phyloP scores from a whole-genome alignment of 2,113 vertebrate genomes.

The Emberiza fucata region DNA sequence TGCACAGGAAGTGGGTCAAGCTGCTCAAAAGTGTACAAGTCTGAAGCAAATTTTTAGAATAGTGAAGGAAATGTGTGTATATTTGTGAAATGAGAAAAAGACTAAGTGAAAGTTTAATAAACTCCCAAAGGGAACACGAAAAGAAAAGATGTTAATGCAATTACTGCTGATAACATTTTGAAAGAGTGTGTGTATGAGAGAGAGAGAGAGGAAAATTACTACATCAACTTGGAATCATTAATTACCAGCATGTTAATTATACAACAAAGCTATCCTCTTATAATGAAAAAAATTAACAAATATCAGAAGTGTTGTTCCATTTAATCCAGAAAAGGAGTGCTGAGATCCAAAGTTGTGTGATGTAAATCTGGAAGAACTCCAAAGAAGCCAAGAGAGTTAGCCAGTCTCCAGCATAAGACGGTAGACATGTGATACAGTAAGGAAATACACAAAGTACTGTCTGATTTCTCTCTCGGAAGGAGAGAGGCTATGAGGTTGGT shows the following conservation, averaged over 20 bases:
- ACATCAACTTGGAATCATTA: constrained; percentile 45
- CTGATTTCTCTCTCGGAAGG: neutral
- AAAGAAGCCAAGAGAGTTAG: neutral
- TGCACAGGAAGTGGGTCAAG: neutral
- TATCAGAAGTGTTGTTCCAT: neutral
- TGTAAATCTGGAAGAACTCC: neutral
- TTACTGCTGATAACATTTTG: constrained; percentile 48
- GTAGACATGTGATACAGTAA: neutral
- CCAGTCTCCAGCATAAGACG: neutral
- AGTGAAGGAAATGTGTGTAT: neutral
- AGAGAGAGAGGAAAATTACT: constrained; percentile 32
- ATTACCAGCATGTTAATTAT: constrained; percentile 49
- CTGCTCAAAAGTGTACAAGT: neutral
- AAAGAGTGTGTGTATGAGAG: neutral
- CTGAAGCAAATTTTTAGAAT: neutral
- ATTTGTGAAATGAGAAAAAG: neutral
- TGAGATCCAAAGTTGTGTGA: neutral
- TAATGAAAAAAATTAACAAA: neutral
- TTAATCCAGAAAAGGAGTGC: constrained; percentile 30
- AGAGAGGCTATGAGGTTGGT: neutral
- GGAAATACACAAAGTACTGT: neutral
- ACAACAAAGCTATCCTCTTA: constrained; percentile 49
- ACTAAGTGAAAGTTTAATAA: constrained; percentile 35
- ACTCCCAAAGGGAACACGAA: neutral
- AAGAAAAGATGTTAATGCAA: constrained; percentile 49